These are phyloP conservation scores for Aleiodes sp. DNA, from an alignment of 1,140 invertebrate genomes.

Conservation along the genomic window DNA sequence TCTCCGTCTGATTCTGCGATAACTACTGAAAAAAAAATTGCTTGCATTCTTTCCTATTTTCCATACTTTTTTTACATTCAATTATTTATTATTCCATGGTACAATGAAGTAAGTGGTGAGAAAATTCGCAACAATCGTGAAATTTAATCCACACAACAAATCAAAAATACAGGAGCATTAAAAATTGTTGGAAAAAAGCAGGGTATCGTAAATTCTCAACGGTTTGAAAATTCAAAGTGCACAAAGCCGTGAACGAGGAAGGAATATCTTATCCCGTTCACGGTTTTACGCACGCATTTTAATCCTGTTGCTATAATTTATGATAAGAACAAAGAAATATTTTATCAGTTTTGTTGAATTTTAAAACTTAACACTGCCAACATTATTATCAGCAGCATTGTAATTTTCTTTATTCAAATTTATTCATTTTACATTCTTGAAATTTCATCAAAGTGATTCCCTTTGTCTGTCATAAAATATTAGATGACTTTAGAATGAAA, in stretches of 20 bases:
- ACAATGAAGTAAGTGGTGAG: neutral
- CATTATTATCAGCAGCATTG: too few relatives aligned
- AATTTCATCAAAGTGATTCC: neutral
- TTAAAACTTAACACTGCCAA: neutral
- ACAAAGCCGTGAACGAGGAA: conserved; percentile 20
- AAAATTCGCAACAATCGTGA: neutral
- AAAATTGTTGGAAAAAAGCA: neutral
- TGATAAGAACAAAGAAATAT: conserved; percentile 11
- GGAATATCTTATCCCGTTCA: conserved; percentile 30
- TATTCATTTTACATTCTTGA: neutral
- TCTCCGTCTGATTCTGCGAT: conserved; percentile 39
- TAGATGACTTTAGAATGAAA: neutral
- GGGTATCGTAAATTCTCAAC: neutral
- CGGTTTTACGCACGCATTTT: conserved; percentile 36
- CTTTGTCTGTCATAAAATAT: too few relatives aligned
- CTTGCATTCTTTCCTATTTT: conserved; percentile 25
- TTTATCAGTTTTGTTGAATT: neutral
- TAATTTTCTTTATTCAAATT: too few relatives aligned
- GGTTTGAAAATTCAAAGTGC: conserved; percentile 19
- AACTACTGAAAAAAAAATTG: conserved; percentile 32
- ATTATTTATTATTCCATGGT: neutral
- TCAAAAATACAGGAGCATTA: conserved; percentile 4
- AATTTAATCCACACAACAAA: neutral
- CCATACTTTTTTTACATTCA: neutral
- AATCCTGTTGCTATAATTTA: conserved; percentile 19